Evolutionary conservation across 2,113 vertebrate genomes (phyloP).

Genomic region (Arizona elegans): DNA sequence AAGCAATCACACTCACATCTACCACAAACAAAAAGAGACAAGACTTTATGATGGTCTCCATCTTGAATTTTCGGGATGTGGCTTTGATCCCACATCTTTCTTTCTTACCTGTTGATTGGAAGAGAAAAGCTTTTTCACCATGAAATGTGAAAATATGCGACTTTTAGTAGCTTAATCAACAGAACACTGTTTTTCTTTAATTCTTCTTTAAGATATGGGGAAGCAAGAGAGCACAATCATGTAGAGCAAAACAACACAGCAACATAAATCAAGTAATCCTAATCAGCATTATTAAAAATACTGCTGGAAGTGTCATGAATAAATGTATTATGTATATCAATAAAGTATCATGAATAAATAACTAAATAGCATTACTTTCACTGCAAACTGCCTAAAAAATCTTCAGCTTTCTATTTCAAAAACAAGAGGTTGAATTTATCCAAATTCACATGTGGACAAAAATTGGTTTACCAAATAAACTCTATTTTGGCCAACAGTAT

Average conservation of each 20-base stretch:
- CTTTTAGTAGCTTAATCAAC: not conserved
- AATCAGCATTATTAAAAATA: not conserved
- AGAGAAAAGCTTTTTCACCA: not conserved
- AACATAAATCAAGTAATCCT: not conserved
- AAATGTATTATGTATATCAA: not conserved
- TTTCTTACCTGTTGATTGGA: not conserved
- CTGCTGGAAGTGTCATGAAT: not conserved
- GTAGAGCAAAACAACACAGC: not conserved
- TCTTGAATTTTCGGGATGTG: not conserved
- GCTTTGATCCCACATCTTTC: not conserved
- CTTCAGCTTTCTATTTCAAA: not conserved
- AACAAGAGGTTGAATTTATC: not conserved
- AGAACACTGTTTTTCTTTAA: not conserved
- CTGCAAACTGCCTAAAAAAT: not conserved
- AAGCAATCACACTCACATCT: not conserved
- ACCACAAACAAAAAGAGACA: not conserved
- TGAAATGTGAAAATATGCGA: not conserved
- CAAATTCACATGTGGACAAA: not conserved
- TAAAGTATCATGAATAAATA: not conserved
- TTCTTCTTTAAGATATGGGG: not conserved
- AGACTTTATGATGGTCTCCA: not conserved
- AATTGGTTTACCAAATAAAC: not conserved
- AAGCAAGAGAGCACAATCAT: not conserved
- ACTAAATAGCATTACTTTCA: not conserved
- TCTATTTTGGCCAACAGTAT: not conserved